Evolutionary conservation across 2,888 invertebrate genomes (phyloP).

Genomic region (Crematogaster levior): DNA sequence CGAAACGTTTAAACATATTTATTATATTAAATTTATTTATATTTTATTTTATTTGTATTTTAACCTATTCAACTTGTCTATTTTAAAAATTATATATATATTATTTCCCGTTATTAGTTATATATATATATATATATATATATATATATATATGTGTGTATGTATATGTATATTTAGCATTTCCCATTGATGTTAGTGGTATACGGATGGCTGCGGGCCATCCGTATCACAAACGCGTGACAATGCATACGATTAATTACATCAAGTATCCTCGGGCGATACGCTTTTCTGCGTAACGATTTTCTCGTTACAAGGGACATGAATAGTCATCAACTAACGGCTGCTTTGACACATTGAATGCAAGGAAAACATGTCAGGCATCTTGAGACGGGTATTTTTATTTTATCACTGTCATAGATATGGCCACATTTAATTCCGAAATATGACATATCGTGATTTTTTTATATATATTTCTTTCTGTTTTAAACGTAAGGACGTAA

Average conservation of each 20-base stretch:
- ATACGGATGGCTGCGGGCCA: neutral
- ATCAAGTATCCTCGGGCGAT: slow-evolving; percentile 69
- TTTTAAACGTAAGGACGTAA: neutral
- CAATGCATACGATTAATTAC: slow-evolving; percentile 79
- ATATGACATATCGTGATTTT: neutral
- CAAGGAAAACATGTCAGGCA: neutral
- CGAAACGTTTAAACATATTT: too few relatives aligned
- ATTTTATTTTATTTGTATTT: too few relatives aligned
- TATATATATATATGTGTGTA: too few relatives aligned
- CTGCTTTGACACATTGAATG: neutral
- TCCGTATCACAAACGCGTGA: slow-evolving; percentile 64
- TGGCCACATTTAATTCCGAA: neutral
- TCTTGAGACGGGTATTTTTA: neutral
- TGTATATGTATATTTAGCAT: neutral
- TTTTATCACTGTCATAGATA: neutral
- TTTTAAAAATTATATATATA: too few relatives aligned
- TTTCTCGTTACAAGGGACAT: slow-evolving; percentile 33
- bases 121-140: too few relatives aligned
- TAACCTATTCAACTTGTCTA: too few relatives aligned
- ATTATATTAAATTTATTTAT: too few relatives aligned
- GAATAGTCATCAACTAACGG: slow-evolving; percentile 45
- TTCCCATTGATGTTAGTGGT: neutral
- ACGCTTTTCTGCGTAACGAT: slow-evolving; percentile 15
- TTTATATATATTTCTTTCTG: too few relatives aligned
- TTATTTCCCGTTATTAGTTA: too few relatives aligned